Evolutionary conservation across 2,888 invertebrate species (phyloP).

Genomic region (Papilio gigon): DNA sequence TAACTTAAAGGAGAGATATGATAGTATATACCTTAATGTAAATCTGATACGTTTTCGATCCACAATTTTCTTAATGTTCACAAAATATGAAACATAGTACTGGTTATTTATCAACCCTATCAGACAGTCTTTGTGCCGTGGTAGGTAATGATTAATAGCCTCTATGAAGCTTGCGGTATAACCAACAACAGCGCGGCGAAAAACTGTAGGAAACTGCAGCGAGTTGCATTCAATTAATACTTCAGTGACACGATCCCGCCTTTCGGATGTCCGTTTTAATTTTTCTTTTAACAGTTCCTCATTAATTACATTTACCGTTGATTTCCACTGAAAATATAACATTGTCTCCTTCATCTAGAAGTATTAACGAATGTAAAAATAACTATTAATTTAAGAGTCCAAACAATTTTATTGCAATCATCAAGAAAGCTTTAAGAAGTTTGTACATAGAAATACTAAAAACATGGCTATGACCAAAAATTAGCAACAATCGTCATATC

Average conservation of each 20-base stretch:
- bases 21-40: background rate
- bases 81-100: conserved; percentile 28
- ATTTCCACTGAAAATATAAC: too few species aligned
- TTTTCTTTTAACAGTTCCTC: conserved; percentile 52
- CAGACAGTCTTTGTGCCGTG: conserved; percentile 63
- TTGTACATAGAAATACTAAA: too few species aligned
- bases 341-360: background rate
- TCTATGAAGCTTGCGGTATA: conserved; percentile 72
- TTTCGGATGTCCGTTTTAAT: conserved; percentile 49
- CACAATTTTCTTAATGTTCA: conserved; percentile 1
- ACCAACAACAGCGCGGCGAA: conserved; percentile 61
- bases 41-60: background rate
- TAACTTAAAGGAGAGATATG: too few species aligned
- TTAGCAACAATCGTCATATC: too few species aligned
- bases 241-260: conserved; percentile 49
- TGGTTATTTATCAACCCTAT: conserved; percentile 50
- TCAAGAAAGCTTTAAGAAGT: too few species aligned
- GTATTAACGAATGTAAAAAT: too few species aligned
- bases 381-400: too few species aligned
- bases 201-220: conserved; percentile 59
- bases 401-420: too few species aligned
- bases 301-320: conserved; percentile 29
- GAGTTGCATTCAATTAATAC: conserved; percentile 53
- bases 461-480: too few species aligned
- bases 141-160: conserved; percentile 75